Percentiles rank a stretch among this genome's conserved stretches.
These are phyloP conservation scores for Leptinotarsa rubiginosa DNA, from an alignment of 2,888 invertebrate genomes.

Conservation along the genomic window DNA sequence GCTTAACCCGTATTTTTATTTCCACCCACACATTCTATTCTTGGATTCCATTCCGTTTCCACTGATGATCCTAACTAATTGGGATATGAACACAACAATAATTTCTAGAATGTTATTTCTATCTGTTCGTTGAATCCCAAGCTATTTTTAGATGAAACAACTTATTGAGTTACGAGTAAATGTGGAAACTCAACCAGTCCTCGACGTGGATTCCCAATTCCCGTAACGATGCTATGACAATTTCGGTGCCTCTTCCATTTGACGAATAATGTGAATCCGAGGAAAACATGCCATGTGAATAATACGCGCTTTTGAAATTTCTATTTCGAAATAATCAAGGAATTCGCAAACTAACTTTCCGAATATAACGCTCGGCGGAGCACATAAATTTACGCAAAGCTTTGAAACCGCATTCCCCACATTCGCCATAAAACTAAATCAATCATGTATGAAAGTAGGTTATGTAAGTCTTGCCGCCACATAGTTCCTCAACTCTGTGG, in stretches of 20 bases:
- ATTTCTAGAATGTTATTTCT: no score
- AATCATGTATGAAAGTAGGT: slow-evolving; percentile 51
- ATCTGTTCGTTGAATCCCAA: not conserved
- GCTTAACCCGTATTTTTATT: no score
- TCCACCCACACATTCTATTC: no score
- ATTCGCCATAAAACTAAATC: slow-evolving; percentile 49
- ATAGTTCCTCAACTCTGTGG: slow-evolving; percentile 47
- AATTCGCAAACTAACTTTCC: slow-evolving; percentile 39
- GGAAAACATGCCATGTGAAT: slow-evolving; percentile 22
- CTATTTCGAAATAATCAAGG: slow-evolving; percentile 35
- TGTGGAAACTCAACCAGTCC: not conserved
- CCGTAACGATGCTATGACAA: slow-evolving; percentile 5
- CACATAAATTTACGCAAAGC: slow-evolving; percentile 41
- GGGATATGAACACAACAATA: no score
- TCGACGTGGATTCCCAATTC: not conserved
- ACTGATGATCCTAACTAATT: no score
- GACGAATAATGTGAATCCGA: slow-evolving; percentile 9
- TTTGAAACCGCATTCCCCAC: slow-evolving; percentile 41
- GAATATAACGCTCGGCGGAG: slow-evolving; percentile 37
- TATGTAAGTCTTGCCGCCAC: slow-evolving; percentile 43
- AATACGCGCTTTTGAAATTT: slow-evolving; percentile 26
- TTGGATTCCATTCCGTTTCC: no score
- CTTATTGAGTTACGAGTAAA: not conserved
- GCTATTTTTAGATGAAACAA: not conserved
- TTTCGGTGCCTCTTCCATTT: slow-evolving; percentile 4